Evolutionary conservation across 1,140 invertebrate genomes (phyloP).

Genomic region (Bombus consobrinus): DNA sequence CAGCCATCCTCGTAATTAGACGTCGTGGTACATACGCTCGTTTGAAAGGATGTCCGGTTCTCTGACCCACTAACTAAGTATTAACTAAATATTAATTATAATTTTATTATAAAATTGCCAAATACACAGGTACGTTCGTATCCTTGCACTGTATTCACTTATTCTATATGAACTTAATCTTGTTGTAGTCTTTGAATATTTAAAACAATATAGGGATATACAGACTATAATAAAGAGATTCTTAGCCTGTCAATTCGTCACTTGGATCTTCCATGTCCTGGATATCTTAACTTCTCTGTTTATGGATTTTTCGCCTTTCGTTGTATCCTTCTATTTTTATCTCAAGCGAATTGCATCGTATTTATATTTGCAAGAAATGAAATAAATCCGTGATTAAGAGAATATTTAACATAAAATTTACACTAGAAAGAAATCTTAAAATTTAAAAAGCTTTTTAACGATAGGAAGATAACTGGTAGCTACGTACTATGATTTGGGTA

Average conservation of each 20-base stretch:
- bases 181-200: background rate
- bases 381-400: too few species aligned
- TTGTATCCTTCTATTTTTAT: background rate
- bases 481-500: too few species aligned
- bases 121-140: background rate
- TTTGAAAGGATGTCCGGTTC: background rate
- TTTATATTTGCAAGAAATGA: too few species aligned
- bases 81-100: too few species aligned
- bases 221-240: too few species aligned
- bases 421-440: too few species aligned
- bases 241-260: background rate
- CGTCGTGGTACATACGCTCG: background rate
- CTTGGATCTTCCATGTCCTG: too few species aligned
- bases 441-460: too few species aligned
- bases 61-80: background rate
- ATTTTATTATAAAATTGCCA: background rate
- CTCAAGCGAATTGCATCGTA: background rate
- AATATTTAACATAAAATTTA: background rate
- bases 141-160: background rate
- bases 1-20: slow-evolving; percentile 58
- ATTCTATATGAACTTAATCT: background rate
- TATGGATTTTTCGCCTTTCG: background rate
- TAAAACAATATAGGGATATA: too few species aligned
- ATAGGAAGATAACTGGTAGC: too few species aligned
- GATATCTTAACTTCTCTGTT: too few species aligned